Conservation (phyloP, 1,140 invertebrate species). For the Drosophila nasuta region DNA sequence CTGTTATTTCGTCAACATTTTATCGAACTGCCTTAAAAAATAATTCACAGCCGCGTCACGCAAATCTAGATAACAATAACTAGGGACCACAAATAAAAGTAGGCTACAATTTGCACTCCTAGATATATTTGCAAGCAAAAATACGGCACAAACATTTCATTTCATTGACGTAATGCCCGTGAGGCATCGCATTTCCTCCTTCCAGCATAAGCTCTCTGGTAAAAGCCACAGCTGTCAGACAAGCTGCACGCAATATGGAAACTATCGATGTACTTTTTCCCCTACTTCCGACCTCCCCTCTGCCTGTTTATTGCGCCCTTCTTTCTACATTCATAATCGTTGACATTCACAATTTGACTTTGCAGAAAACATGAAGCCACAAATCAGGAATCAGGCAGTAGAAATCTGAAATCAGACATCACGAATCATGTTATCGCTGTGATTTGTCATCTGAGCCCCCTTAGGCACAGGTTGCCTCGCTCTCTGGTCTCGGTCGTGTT, state of each 20-base stretch:
- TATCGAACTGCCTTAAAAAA: conserved; percentile 34
- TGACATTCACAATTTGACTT: conserved; percentile 44
- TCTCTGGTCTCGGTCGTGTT: background rate
- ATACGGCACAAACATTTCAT: conserved; percentile 26
- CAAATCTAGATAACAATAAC: conserved; percentile 66
- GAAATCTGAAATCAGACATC: conserved; percentile 51
- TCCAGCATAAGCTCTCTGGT: background rate
- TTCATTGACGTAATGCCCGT: conserved; percentile 50
- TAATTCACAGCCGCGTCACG: conserved; percentile 62
- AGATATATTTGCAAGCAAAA: conserved; percentile 32
- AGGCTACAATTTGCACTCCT: conserved; percentile 64
- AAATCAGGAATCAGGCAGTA: conserved; percentile 50
- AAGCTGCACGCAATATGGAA: conserved; percentile 18
- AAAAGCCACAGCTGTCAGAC: conserved; percentile 30
- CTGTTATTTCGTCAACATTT: conserved; percentile 54
- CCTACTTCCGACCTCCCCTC: background rate
- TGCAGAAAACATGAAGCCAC: conserved; percentile 39
- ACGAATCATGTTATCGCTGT: conserved; percentile 69
- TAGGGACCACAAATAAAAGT: conserved; percentile 8
- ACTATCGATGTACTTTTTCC: background rate
- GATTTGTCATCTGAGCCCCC: conserved; percentile 60
- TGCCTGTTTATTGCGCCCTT: no score
- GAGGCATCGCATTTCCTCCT: conserved; percentile 2
- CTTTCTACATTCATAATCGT: conserved; percentile 11
- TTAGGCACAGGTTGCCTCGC: conserved; percentile 9